These are phyloP conservation scores for Centrocercus urophasianus DNA, from an alignment of 2,113 vertebrate genomes.

Conservation along the genomic window DNA sequence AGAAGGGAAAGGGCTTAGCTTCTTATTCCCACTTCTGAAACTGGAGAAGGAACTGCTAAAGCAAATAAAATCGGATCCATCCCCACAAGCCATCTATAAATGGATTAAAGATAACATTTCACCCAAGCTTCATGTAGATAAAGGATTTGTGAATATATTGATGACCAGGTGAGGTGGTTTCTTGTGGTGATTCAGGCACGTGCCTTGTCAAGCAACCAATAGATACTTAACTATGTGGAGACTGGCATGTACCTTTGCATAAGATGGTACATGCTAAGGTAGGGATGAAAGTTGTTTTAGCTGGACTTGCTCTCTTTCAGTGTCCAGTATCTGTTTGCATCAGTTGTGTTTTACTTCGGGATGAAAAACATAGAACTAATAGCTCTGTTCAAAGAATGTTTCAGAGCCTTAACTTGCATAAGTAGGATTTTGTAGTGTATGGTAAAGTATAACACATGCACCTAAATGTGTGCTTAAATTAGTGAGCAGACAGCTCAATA, in stretches of 20 bases:
- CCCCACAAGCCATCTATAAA: constrained; percentile 98
- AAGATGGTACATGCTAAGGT: fast-evolving
- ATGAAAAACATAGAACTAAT: fast-evolving
- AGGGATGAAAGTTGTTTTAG: fast-evolving
- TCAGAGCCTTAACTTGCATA: fast-evolving
- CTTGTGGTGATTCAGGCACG: fast-evolving
- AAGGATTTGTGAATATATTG: constrained; percentile 99
- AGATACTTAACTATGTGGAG: fast-evolving
- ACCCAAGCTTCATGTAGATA: constrained; percentile 96
- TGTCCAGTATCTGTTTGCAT: background rate
- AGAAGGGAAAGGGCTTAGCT: constrained; percentile 97
- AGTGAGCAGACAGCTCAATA: background rate
- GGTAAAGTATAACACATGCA: fast-evolving
- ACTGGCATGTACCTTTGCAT: fast-evolving
- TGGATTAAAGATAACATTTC: constrained; percentile 99
- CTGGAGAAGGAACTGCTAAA: constrained; percentile 98
- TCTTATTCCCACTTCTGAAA: constrained; percentile 97
- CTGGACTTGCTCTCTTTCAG: fast-evolving
- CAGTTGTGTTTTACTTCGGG: background rate
- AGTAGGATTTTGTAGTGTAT: fast-evolving
- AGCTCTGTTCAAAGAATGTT: fast-evolving
- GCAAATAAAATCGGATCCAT: constrained; percentile 96
- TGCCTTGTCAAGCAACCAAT: fast-evolving
- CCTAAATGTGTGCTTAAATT: fast-evolving
- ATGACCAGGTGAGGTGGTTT: constrained; percentile 90